Conservation (phyloP, 2,797 vertebrate genomes). For the Sebastolobus alascanus region DNA sequence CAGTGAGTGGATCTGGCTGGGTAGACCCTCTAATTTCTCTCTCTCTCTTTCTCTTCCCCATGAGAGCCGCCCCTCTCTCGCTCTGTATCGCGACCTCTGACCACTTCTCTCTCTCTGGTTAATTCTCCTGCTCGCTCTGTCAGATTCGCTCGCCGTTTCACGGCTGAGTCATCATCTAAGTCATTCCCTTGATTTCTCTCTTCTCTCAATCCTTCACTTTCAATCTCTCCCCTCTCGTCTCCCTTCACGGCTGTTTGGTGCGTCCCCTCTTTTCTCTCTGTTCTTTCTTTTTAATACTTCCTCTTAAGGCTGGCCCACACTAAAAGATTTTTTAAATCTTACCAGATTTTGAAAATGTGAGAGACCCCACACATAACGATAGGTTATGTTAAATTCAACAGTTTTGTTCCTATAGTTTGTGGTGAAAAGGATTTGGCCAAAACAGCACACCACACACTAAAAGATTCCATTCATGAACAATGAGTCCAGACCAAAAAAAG, state of each 20-base stretch:
- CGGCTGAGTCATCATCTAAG: conserved; percentile 53
- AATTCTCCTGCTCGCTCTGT: conserved; percentile 45
- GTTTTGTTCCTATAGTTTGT: no score
- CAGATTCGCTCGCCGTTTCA: conserved; percentile 43
- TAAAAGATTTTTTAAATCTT: no score
- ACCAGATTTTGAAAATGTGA: no score
- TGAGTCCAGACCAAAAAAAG: no score
- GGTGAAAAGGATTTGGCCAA: no score
- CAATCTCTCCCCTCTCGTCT: conserved; percentile 18
- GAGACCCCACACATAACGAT: no score
- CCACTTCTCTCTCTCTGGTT: conserved; percentile 25
- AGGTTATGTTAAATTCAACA: no score
- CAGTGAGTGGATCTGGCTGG: conserved; percentile 29
- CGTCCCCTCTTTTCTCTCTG: background rate
- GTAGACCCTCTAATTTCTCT: conserved; percentile 18
- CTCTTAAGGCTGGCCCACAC: background rate
- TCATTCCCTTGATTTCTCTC: conserved; percentile 51
- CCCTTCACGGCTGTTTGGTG: background rate
- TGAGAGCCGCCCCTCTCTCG: background rate
- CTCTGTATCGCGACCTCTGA: conserved; percentile 34
- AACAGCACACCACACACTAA: no score
- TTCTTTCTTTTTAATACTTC: background rate
- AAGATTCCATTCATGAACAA: no score
- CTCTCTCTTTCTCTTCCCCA: conserved; percentile 10
- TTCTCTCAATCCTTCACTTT: conserved; percentile 39